A percentile compares a stretch with the other conserved stretches of the same genome.
Evolutionary conservation across 1,140 invertebrate species (phyloP).

Genomic region (Physella acuta): DNA sequence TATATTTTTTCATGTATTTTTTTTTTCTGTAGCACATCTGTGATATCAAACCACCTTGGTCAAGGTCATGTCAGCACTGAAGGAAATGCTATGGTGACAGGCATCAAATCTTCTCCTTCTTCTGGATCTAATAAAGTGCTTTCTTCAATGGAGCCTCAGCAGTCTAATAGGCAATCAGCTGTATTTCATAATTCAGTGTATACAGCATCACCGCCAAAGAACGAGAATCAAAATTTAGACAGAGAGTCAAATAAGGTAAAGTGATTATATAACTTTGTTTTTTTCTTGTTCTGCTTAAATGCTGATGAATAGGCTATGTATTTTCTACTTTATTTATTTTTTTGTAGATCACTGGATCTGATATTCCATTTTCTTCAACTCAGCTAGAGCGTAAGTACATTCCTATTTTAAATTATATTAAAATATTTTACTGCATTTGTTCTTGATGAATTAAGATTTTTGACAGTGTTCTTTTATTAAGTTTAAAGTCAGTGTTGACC

Average conservation of each 20-base stretch:
- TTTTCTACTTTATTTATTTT: no score
- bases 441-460: no score
- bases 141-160: conserved; percentile 35
- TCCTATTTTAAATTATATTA: no score
- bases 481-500: no score
- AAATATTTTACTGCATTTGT: no score
- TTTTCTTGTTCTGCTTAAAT: no score
- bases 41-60: conserved; percentile 39
- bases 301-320: no score
- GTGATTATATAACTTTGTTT: conserved; percentile 12
- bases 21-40: conserved; percentile 15
- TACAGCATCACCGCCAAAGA: conserved; percentile 46
- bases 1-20: conserved; percentile 10
- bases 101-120: conserved; percentile 40
- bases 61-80: conserved; percentile 31
- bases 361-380: conserved; percentile 51
- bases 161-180: conserved; percentile 36
- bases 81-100: conserved; percentile 37
- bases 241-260: conserved; percentile 26
- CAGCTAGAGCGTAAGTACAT: conserved; percentile 45
- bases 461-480: no score
- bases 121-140: conserved; percentile 31
- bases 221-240: conserved; percentile 32
- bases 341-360: conserved; percentile 40
- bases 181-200: conserved; percentile 52